A percentile compares a stretch with the other conserved stretches of the same genome.
Evolutionary conservation across 2,888 invertebrate genomes (phyloP).

Genomic region (Ectemnius cavifrons): DNA sequence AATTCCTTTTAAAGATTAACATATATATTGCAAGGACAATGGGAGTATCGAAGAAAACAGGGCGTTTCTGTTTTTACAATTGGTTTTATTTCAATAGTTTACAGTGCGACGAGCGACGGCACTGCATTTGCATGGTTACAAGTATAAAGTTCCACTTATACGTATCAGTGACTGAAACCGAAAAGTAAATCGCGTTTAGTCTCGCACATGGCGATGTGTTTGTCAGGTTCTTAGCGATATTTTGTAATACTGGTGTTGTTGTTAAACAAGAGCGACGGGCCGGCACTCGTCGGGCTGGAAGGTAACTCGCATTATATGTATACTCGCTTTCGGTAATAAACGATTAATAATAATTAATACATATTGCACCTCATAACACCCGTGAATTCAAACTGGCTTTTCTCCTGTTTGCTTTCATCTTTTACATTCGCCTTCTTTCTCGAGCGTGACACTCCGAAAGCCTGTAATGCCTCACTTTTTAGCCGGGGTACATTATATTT

Average conservation of each 20-base stretch:
- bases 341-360: constrained; percentile 22
- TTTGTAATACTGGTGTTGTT: too few species aligned
- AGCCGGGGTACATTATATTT: constrained; percentile 48
- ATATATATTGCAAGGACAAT: too few species aligned
- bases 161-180: too few species aligned
- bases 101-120: constrained; percentile 47
- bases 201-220: too few species aligned
- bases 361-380: constrained; percentile 24
- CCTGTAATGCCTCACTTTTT: constrained; percentile 30
- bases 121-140: constrained; percentile 9
- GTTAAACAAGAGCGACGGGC: constrained; percentile 12
- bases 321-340: constrained; percentile 26
- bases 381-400: constrained; percentile 25
- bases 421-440: constrained; percentile 12
- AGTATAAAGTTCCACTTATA: too few species aligned
- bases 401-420: neutral
- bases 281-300: constrained; percentile 38
- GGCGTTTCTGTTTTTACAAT: constrained; percentile 19
- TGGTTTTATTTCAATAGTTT: constrained; percentile 49
- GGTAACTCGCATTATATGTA: constrained; percentile 35
- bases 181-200: too few species aligned
- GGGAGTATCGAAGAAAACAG: neutral
- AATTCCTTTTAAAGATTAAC: too few species aligned
- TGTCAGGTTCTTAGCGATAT: too few species aligned
- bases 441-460: constrained; percentile 9